Base-by-base conservation (phyloP, 2,797 vertebrate genomes). In the Masticophis lateralis region DNA sequence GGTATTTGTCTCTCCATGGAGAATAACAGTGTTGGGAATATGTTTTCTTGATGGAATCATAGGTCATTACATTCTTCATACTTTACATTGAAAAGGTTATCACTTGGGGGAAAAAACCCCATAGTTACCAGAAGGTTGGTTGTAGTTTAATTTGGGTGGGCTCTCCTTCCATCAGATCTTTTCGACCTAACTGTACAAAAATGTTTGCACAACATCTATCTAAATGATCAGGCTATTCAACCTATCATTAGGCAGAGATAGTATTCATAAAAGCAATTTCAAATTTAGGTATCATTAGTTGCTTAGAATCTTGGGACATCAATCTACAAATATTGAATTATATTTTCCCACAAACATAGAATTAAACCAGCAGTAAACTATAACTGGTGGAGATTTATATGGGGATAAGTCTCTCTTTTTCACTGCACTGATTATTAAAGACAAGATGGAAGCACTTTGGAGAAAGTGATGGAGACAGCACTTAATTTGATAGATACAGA, bases 51-150 rank as follows among this genome's bases (percentile, higher is more conserved):
- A 37, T 89, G 47, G 43, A 59, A 47, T 51, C 57, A 61, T 63
- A 37, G 25, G 27, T 0, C 25, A 28, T 61, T 22, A 61, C 0
- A 16, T 27, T 59, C 7, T 43, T 28, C 37, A 63, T 89, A 43
- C 28, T 61, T 47, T 60, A 59, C 55, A 47, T 28, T 43, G 57
- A 61, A 47, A 14, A 28, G 12, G 22, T 89, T 27, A 55, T 32
- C 3, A 9, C 27, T 18, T 7, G 4, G 16, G 9, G n/a, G 14
- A 4, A 5, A 1, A 2, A 37, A 4, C 28, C 2, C 2, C 2
- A 8, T 22, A 79, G 32, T 37, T 74, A 74, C 8, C 28, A 11
- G 55, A 32, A 10, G 16, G 16, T 32, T 32, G 16, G 86, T 57
- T 8, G n/a, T 57, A 18, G 14, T 32, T 13, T 87, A 56, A 18